Evolutionary conservation across 2,113 vertebrate genomes (phyloP), one percentile per base, ranked within the genome.

Genomic region (Clarias macrocephalus): DNA sequence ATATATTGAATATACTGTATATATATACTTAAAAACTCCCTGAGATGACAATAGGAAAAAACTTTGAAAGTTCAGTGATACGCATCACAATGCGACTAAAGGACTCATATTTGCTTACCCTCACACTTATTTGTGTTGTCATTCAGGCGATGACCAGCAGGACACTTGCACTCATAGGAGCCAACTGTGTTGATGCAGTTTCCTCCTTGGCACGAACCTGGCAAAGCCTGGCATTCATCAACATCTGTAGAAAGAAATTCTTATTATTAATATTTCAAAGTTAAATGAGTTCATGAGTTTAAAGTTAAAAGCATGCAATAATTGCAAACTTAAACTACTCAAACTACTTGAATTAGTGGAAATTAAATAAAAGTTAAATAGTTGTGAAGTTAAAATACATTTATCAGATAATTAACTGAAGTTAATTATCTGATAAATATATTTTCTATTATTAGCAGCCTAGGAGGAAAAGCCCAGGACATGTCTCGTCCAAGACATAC

Each of bases 211-310:
- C 96, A 96, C 59, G 96, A 84, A 62, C 94, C 95, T 88, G 95
- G 94, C 4, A 96, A 94, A 59, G 94, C 94, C 85, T 95, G 95
- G 86, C 96, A 96, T 91, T 96, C 96, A 89, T 96, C 95, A 92
- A 96, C 92, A 92, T 96, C 96, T 96, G 91, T 79, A 19, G n/a
- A 86, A 73, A 66, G 42, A 84, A 62, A n/a, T n/a, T n/a, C n/a
- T n/a, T n/a, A n/a, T n/a, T n/a, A n/a, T n/a, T n/a, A n/a, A n/a
- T n/a, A n/a, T n/a, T n/a, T n/a, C n/a, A n/a, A n/a, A n/a, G n/a
- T n/a, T n/a, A n/a, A n/a, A n/a, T n/a, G n/a, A n/a, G n/a, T n/a
- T n/a, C 75, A 9, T 28, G 28, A 3, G 57, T 80, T 80, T 54
- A 21, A 8, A 21, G 13, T 56, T n/a, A 54, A 56, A 28, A 79